Evolutionary conservation across 2,113 vertebrate species (phyloP).

Genomic region (Salminus brasiliensis): DNA sequence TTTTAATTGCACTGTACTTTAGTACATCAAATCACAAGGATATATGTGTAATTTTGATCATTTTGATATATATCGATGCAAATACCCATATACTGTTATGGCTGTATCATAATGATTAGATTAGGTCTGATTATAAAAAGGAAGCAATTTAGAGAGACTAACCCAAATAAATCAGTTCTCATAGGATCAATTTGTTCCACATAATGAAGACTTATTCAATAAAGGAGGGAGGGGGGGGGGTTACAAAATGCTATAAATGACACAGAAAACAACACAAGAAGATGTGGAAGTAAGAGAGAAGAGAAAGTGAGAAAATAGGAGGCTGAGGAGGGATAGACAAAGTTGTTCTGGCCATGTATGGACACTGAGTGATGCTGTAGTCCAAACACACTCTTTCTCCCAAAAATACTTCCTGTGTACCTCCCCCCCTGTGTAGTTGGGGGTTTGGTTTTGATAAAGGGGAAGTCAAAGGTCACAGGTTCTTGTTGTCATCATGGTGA

Average conservation of each 20-base stretch:
- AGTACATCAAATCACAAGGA: not conserved
- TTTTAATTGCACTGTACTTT: not conserved
- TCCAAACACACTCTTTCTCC: conserved; percentile 50
- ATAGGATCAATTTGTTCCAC: conserved; percentile 34
- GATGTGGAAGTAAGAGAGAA: conserved; percentile 35
- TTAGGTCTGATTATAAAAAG: not conserved
- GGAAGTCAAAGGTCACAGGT: conserved; percentile 69
- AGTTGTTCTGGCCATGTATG: conserved; percentile 2
- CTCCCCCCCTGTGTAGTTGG: conserved; percentile 23
- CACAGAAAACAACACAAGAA: conserved; percentile 68
- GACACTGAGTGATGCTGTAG: conserved; percentile 34
- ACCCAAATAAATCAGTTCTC: not conserved
- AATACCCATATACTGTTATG: not conserved
- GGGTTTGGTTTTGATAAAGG: not conserved
- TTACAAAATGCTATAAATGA: conserved; percentile 48
- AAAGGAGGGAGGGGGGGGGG: conserved; percentile 49
- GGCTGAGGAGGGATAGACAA: not conserved
- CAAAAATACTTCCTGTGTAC: not conserved
- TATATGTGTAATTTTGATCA: not conserved
- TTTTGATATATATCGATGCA: not conserved
- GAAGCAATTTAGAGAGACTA: not conserved
- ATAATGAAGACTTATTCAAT: conserved; percentile 52
- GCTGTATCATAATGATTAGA: not conserved
- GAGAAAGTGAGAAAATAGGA: not conserved
- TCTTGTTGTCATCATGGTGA: conserved; percentile 73